Conservation (phyloP, 2,113 vertebrate species). For the Suricata suricatta region DNA sequence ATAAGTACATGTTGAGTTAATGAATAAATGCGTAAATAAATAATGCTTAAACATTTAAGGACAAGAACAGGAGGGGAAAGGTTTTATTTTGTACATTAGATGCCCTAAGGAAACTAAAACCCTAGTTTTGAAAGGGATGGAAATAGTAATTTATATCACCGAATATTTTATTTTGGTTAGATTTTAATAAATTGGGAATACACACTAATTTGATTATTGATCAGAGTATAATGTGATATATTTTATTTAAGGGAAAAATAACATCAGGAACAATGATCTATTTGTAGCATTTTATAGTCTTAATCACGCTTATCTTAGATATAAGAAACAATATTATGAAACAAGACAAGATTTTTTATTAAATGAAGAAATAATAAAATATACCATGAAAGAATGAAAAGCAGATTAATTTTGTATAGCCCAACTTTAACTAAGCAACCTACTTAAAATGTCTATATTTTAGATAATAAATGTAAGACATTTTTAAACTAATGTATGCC, state of each 20-base stretch:
- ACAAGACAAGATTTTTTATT: slow-evolving; percentile 5
- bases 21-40: slow-evolving; percentile 12
- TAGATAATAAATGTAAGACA: not conserved
- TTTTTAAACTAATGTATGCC: not conserved
- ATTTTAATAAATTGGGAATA: slow-evolving; percentile 26
- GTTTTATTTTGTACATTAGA: not conserved
- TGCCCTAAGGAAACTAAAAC: not conserved
- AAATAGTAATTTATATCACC: not conserved
- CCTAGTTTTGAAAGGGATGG: not conserved
- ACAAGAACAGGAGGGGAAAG: not conserved
- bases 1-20: not conserved
- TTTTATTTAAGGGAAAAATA: slow-evolving; percentile 7
- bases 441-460: not conserved
- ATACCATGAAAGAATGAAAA: not conserved
- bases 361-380: slow-evolving; percentile 22
- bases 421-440: not conserved
- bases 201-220: not conserved
- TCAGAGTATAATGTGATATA: not conserved
- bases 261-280: not conserved
- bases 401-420: not conserved
- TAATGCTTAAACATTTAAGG: not conserved
- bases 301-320: not conserved
- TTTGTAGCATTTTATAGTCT: not conserved
- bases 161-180: slow-evolving; percentile 22
- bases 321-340: not conserved